Evolutionary conservation across 2,113 vertebrate species (phyloP).

Genomic region (Lampris megalopsis): DNA sequence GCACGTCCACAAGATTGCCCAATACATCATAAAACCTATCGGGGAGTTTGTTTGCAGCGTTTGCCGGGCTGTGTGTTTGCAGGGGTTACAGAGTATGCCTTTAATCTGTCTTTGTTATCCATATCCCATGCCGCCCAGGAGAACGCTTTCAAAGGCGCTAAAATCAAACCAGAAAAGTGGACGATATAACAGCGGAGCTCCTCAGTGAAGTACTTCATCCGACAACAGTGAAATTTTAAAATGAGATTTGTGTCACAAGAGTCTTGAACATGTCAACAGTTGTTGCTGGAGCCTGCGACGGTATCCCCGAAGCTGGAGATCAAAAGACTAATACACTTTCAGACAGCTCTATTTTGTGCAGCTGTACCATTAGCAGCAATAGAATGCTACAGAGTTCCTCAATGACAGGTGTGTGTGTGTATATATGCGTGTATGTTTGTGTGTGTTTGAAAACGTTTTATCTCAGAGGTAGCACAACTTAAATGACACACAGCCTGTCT

Average conservation of each 20-base stretch:
- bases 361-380: too few relatives aligned
- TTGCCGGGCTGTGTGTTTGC: slow-evolving; percentile 56
- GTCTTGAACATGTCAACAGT: neutral
- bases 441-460: too few relatives aligned
- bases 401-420: too few relatives aligned
- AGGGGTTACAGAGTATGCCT: slow-evolving; percentile 45
- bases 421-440: too few relatives aligned
- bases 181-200: slow-evolving; percentile 11
- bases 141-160: slow-evolving; percentile 31
- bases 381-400: too few relatives aligned
- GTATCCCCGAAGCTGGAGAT: too few relatives aligned
- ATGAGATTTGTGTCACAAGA: neutral
- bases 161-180: slow-evolving; percentile 44
- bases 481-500: too few relatives aligned
- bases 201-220: neutral
- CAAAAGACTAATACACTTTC: too few relatives aligned
- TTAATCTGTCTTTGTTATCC: slow-evolving; percentile 62
- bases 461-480: too few relatives aligned
- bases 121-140: slow-evolving; percentile 32
- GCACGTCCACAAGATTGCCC: slow-evolving; percentile 60
- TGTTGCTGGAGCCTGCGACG: too few relatives aligned
- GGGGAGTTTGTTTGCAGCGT: slow-evolving; percentile 52
- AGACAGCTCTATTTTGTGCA: too few relatives aligned
- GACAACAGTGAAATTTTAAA: slow-evolving; percentile 10
- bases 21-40: slow-evolving; percentile 70